Evolutionary conservation across 2,797 vertebrate genomes (phyloP).

Genomic region (Mus minutoides): DNA sequence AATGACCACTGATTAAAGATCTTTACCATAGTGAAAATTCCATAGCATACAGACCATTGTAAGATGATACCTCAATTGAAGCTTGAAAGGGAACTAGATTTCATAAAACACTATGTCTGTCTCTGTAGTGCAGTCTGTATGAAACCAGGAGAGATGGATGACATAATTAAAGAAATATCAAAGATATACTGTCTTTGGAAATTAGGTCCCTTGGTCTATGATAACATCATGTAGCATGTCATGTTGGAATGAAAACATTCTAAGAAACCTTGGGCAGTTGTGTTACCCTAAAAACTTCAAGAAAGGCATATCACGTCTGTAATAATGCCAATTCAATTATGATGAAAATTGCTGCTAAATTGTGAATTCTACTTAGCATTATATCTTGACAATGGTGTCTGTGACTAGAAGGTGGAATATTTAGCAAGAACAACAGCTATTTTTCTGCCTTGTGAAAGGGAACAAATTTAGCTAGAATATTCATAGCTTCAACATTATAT

Average conservation of each 20-base stretch:
- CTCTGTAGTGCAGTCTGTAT: neutral
- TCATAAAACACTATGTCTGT: neutral
- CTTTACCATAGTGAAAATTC: neutral
- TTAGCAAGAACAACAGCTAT: neutral
- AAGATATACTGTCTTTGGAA: neutral
- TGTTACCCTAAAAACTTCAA: neutral
- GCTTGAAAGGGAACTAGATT: neutral
- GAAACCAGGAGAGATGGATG: neutral
- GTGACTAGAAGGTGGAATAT: neutral
- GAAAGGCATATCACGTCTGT: neutral
- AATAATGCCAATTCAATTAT: neutral
- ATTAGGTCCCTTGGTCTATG: neutral
- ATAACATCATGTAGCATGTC: neutral
- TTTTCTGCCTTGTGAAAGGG: neutral
- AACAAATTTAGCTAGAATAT: neutral
- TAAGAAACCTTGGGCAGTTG: neutral
- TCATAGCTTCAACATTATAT: neutral
- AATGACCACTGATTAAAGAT: neutral
- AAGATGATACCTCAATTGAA: neutral
- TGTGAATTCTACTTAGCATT: neutral
- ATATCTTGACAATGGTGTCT: neutral
- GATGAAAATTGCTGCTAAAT: neutral
- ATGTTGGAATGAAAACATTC: neutral
- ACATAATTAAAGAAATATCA: neutral
- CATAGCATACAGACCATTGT: neutral